A percentile compares a stretch with the other conserved stretches of the same genome.
Evolutionary conservation across 2,797 vertebrate genomes (phyloP).

Genomic region (Sus cebifrons): DNA sequence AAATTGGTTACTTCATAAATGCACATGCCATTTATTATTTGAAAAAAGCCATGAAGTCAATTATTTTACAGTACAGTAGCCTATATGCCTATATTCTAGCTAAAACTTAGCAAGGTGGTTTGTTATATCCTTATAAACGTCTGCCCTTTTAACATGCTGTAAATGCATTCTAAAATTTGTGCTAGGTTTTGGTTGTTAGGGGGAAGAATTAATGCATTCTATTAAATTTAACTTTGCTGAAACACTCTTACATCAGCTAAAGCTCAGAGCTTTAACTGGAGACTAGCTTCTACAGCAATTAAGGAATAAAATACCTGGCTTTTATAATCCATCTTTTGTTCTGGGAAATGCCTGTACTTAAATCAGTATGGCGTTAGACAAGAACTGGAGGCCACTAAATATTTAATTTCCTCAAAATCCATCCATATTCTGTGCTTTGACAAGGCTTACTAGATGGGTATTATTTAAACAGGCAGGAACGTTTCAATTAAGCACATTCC

Average conservation of each 20-base stretch:
- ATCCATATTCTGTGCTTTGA: constrained; percentile 72
- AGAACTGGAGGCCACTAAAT: constrained; percentile 81
- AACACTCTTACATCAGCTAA: constrained; percentile 82
- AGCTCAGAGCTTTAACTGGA: constrained; percentile 77
- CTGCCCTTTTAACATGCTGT: constrained; percentile 72
- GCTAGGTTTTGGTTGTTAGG: constrained; percentile 74
- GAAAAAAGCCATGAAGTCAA: constrained; percentile 59
- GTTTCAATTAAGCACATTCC: constrained; percentile 75
- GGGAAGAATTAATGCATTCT: constrained; percentile 81
- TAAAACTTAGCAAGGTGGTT: constrained; percentile 63
- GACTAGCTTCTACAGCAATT: constrained; percentile 81
- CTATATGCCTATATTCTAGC: constrained; percentile 24
- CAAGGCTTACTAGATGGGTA: constrained; percentile 62
- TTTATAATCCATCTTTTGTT: constrained; percentile 86
- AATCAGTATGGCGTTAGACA: constrained; percentile 71
- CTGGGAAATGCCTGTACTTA: constrained; percentile 79
- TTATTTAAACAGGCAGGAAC: constrained; percentile 80
- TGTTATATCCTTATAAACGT: constrained; percentile 76
- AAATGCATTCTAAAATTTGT: constrained; percentile 81
- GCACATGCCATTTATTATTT: constrained; percentile 17
- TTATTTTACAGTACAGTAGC: constrained; percentile 70
- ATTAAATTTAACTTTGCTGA: constrained; percentile 86
- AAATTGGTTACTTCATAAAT: constrained; percentile 65
- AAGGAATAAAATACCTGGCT: constrained; percentile 80
- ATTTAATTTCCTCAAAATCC: constrained; percentile 82